phyloP scores from a whole-genome alignment of 2,888 invertebrate genomes.

The Allygus modestus region DNA sequence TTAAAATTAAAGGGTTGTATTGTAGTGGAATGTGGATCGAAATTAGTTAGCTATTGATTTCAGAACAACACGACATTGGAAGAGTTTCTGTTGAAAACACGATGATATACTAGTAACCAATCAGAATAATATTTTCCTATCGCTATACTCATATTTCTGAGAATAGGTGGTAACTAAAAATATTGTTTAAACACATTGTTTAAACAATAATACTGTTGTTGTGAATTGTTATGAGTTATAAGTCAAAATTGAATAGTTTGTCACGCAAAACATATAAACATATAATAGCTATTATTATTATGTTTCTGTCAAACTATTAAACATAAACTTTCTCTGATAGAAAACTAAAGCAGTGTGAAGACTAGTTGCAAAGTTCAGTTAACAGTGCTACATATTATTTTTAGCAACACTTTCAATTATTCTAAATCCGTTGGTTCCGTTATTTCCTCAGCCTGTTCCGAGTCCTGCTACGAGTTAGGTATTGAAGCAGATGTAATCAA shows the following conservation, averaged over 20 bases:
- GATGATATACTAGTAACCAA: neutral
- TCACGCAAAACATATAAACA: no score
- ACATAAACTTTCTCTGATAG: no score
- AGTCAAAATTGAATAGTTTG: no score
- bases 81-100: neutral
- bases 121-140: neutral
- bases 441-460: neutral
- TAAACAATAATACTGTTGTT: no score
- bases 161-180: no score
- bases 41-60: neutral
- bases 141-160: no score
- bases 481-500: neutral
- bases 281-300: no score
- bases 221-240: no score
- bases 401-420: neutral
- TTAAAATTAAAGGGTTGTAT: neutral
- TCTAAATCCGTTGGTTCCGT: neutral
- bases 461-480: neutral
- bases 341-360: no score
- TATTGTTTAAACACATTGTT: no score
- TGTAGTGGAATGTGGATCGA: neutral
- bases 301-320: no score
- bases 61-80: neutral
- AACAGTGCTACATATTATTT: neutral
- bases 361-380: no score